Evolutionary conservation across 2,113 vertebrate species (phyloP).

Genomic region (Mesocricetus auratus): DNA sequence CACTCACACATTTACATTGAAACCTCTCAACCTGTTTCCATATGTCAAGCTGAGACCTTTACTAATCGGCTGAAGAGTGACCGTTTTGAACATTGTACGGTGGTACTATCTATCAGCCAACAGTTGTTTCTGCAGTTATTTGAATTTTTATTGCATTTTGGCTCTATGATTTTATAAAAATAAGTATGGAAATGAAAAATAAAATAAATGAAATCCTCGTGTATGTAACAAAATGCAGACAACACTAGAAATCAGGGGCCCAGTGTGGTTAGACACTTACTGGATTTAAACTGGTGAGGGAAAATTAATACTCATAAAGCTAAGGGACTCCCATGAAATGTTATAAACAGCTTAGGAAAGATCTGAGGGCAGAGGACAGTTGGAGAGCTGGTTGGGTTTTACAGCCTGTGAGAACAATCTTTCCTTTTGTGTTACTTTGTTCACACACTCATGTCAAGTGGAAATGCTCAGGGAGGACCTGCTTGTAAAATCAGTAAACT

Average conservation of each 20-base stretch:
- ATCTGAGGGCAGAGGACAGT: not conserved
- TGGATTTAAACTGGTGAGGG: conserved; percentile 24
- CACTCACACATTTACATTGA: conserved; percentile 4
- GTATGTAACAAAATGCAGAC: conserved; percentile 55
- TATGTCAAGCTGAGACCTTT: not conserved
- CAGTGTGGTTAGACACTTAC: not conserved
- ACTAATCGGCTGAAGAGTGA: conserved; percentile 41
- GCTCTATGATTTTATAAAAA: conserved; percentile 63
- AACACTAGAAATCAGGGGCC: not conserved
- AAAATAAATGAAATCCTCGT: conserved; percentile 53
- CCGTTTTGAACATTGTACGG: not conserved
- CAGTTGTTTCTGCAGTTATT: conserved; percentile 51
- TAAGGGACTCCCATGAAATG: not conserved
- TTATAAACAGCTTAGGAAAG: not conserved
- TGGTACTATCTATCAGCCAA: not conserved
- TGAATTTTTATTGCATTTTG: conserved; percentile 60
- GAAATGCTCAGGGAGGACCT: not conserved
- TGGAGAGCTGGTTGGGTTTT: not conserved
- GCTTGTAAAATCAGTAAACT: not conserved
- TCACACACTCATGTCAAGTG: not conserved
- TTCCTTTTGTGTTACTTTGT: not conserved
- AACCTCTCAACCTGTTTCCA: not conserved
- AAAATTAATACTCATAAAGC: conserved; percentile 16
- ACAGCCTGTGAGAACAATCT: not conserved
- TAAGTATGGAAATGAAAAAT: conserved; percentile 51